phyloP scores from a whole-genome alignment of 2,888 invertebrate genomes.

The Tipula lateralis region DNA sequence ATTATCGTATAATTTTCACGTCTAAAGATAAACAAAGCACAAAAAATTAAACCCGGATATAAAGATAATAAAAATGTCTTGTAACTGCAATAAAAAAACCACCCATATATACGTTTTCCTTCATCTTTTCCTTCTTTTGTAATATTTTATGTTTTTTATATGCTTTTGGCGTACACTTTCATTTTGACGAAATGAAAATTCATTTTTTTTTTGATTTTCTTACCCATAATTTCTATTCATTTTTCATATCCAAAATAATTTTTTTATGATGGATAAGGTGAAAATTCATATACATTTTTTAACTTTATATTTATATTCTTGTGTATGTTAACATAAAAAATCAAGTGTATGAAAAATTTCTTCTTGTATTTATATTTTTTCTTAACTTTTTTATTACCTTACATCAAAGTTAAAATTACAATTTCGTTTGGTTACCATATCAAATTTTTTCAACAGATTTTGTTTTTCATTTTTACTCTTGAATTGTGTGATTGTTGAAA shows the following conservation, averaged over 20 bases:
- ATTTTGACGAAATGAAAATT: not conserved
- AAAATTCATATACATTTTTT: not conserved
- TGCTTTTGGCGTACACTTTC: not conserved
- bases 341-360: not conserved
- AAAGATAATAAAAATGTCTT: not conserved
- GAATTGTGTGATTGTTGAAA: not conserved
- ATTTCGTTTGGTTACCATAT: not conserved
- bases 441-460: not conserved
- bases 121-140: not conserved
- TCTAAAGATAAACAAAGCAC: not conserved
- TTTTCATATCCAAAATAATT: not conserved
- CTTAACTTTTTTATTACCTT: not conserved
- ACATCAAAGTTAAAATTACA: not conserved
- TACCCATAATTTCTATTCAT: conserved; percentile 5
- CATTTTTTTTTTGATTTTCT: not conserved
- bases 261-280: not conserved
- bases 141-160: not conserved
- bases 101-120: not conserved
- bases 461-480: not conserved
- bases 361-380: not conserved
- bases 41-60: not conserved
- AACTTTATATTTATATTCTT: not conserved
- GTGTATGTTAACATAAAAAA: not conserved
- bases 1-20: not conserved
- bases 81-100: not conserved